Evolutionary conservation across 2,797 vertebrate species (phyloP).

Genomic region (Coregonus suidteri): DNA sequence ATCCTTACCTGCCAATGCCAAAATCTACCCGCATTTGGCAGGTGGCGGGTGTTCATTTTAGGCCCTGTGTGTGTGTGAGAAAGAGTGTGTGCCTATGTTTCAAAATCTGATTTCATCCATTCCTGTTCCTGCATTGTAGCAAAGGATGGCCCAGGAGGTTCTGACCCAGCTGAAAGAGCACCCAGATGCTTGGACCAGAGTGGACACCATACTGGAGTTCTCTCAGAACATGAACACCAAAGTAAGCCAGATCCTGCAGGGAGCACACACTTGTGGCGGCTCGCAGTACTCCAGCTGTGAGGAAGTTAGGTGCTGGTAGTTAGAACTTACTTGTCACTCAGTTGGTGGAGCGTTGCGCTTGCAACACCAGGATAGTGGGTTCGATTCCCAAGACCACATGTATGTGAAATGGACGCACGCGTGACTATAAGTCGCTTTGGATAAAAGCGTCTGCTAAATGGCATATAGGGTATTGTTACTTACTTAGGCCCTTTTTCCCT

Average conservation of each 20-base stretch:
- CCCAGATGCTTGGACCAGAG: slow-evolving; percentile 98
- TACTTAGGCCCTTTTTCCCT: background rate
- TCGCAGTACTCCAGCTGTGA: slow-evolving; percentile 83
- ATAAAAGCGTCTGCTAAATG: background rate
- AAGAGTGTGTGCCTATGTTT: background rate
- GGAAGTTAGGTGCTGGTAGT: slow-evolving; percentile 71
- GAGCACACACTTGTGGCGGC: slow-evolving; percentile 59
- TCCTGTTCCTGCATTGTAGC: slow-evolving; percentile 72
- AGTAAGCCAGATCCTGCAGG: slow-evolving; percentile 80
- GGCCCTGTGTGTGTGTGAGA: too few relatives aligned
- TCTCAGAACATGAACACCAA: slow-evolving; percentile 99
- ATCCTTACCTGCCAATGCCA: too few relatives aligned
- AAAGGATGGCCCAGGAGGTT: slow-evolving; percentile 99
- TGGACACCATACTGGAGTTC: slow-evolving; percentile 99
- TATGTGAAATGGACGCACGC: too few relatives aligned
- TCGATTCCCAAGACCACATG: too few relatives aligned
- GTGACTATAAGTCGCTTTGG: background rate
- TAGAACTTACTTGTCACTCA: background rate
- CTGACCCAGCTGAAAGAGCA: slow-evolving; percentile 99
- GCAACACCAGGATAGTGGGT: too few relatives aligned
- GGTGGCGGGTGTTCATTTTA: too few relatives aligned
- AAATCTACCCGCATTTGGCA: too few relatives aligned
- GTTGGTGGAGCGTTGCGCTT: too few relatives aligned
- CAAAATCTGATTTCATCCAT: slow-evolving; percentile 24
- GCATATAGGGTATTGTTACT: background rate